These are phyloP conservation scores for Lumbricus terrestris DNA, from an alignment of 2,888 invertebrate genomes.

Conservation along the genomic window DNA sequence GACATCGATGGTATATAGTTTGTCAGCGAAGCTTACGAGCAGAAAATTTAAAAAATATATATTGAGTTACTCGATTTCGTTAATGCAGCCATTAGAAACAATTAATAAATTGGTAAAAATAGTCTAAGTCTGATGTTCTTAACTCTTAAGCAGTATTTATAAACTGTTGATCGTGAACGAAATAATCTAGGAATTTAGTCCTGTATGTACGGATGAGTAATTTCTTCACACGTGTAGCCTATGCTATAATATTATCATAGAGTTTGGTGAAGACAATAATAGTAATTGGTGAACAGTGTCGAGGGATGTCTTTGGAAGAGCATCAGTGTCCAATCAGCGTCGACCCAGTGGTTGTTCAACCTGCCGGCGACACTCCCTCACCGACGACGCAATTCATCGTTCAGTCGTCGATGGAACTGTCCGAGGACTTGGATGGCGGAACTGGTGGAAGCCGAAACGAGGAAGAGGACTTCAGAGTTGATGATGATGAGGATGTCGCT, in stretches of 20 bases:
- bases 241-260: too few species aligned
- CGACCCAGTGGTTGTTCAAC: neutral
- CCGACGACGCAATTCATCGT: neutral
- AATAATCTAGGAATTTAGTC: neutral
- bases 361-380: neutral
- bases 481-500: too few species aligned
- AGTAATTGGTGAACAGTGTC: neutral
- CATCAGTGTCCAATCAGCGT: neutral
- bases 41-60: neutral
- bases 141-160: neutral
- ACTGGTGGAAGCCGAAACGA: neutral
- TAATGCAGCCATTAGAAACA: too few species aligned
- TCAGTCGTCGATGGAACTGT: neutral
- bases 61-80: neutral
- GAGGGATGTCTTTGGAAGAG: neutral
- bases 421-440: neutral
- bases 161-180: neutral
- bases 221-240: too few species aligned
- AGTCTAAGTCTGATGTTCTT: neutral
- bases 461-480: neutral
- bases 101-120: neutral
- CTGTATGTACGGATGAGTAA: neutral
- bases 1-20: neutral
- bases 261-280: neutral
- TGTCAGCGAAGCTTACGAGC: neutral